phyloP scores from a whole-genome alignment of 2,113 vertebrate genomes.

The Ophthalmolycus amberensis region DNA sequence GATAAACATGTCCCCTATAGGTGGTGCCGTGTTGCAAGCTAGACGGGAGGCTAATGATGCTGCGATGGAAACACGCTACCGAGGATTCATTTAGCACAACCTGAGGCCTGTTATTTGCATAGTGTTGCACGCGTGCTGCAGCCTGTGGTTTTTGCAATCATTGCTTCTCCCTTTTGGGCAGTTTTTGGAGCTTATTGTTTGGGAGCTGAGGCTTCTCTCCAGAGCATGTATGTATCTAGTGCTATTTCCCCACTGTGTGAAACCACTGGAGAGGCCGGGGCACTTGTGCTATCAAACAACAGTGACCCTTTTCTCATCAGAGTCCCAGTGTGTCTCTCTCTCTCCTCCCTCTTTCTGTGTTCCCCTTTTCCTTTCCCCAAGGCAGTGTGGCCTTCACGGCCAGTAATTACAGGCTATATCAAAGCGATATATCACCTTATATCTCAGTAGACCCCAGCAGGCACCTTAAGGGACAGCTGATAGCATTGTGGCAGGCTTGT shows the following conservation, averaged over 20 bases:
- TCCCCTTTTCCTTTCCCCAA: conserved; percentile 55
- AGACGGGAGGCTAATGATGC: conserved; percentile 34
- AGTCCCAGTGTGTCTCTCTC: conserved; percentile 54
- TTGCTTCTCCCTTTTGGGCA: conserved; percentile 40
- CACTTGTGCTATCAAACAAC: conserved; percentile 68
- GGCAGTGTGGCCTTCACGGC: conserved; percentile 75
- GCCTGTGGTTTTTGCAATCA: conserved; percentile 40
- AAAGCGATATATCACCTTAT: conserved; percentile 81
- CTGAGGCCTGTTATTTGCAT: conserved; percentile 64
- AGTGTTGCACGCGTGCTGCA: background rate
- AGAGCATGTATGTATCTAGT: conserved; percentile 23
- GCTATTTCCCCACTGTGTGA: conserved; percentile 36
- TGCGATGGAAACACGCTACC: conserved; percentile 40
- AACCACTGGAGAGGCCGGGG: conserved; percentile 29
- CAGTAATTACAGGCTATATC: conserved; percentile 83
- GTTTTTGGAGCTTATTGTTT: conserved; percentile 47
- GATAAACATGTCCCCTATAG: conserved; percentile 57
- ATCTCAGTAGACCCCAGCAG: conserved; percentile 70
- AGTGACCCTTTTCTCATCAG: conserved; percentile 71
- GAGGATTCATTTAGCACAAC: conserved; percentile 51
- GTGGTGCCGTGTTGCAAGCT: conserved; percentile 24
- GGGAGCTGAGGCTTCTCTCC: conserved; percentile 24
- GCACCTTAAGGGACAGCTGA: conserved; percentile 78
- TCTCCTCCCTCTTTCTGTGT: conserved; percentile 30
- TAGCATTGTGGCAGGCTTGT: conserved; percentile 73